A percentile compares a stretch with the other conserved stretches of the same genome.
Evolutionary conservation across 1,140 invertebrate genomes (phyloP).

Genomic region (Druon quercuslanigerum): DNA sequence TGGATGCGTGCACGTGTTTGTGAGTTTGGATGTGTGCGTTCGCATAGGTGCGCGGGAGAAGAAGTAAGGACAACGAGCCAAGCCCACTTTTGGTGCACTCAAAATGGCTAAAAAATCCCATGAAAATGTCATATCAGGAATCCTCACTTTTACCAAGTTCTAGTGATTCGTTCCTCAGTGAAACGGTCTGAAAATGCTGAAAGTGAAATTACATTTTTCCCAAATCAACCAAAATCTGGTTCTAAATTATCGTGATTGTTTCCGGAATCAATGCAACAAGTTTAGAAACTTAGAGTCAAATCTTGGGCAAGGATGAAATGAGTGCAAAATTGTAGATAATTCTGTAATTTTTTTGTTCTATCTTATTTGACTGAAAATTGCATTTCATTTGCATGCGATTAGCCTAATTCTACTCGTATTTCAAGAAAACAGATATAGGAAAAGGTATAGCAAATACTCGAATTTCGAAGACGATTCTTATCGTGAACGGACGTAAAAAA

Average conservation of each 20-base stretch:
- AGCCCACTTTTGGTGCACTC: constrained; percentile 31
- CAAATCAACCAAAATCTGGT: no score
- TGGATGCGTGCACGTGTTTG: constrained; percentile 3
- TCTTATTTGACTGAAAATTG: no score
- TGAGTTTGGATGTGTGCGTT: constrained; percentile 17
- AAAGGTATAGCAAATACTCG: neutral
- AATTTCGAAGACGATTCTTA: neutral
- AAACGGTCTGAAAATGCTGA: constrained; percentile 1
- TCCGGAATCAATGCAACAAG: no score
- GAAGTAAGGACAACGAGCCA: constrained; percentile 9
- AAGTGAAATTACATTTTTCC: neutral
- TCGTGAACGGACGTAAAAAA: neutral
- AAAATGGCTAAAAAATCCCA: constrained; percentile 38
- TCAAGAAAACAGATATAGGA: no score
- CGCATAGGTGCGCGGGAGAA: constrained; percentile 8
- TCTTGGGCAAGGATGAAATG: no score
- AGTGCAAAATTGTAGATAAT: no score
- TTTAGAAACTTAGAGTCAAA: no score
- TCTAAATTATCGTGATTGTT: no score
- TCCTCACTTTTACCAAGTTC: neutral
- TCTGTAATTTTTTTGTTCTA: no score
- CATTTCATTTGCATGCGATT: no score
- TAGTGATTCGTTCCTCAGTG: neutral
- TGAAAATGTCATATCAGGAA: neutral
- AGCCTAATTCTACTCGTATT: no score